Percentiles rank a stretch among this genome's conserved stretches.
These are phyloP conservation scores for Pteronura brasiliensis DNA, from an alignment of 2,113 vertebrate genomes.

Conservation along the genomic window DNA sequence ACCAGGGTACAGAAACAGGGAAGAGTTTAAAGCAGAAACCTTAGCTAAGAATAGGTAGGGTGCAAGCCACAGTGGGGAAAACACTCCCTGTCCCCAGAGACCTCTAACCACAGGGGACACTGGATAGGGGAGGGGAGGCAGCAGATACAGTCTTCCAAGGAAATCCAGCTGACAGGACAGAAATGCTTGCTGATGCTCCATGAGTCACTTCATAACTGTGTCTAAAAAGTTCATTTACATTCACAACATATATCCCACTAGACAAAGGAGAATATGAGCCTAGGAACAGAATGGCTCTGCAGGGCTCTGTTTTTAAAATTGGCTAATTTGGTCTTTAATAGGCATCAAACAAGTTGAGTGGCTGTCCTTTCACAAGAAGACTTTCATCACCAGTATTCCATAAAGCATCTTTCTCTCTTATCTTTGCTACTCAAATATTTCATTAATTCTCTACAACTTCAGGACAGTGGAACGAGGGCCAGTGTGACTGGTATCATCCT, in stretches of 20 bases:
- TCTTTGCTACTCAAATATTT: not conserved
- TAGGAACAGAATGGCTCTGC: not conserved
- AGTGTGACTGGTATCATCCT: not conserved
- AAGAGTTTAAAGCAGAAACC: not conserved
- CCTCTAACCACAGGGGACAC: not conserved
- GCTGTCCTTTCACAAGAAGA: not conserved
- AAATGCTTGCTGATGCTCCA: not conserved
- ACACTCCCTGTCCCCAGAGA: not conserved
- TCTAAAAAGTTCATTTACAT: not conserved
- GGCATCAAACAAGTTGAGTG: not conserved
- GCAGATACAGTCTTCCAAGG: not conserved
- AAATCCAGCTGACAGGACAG: not conserved
- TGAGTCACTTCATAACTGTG: not conserved
- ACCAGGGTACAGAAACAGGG: not conserved
- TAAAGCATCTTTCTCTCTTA: not conserved
- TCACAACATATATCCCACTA: not conserved
- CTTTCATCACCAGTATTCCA: not conserved
- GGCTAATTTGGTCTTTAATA: not conserved
- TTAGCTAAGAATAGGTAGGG: not conserved
- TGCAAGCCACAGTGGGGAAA: not conserved
- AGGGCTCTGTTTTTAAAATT: not conserved
- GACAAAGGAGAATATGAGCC: not conserved
- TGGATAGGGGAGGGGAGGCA: too few relatives aligned
- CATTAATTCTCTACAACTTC: not conserved
- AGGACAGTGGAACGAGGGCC: not conserved